Base-by-base conservation (phyloP, 1,140 invertebrate species). In the Fopius arisanus region DNA sequence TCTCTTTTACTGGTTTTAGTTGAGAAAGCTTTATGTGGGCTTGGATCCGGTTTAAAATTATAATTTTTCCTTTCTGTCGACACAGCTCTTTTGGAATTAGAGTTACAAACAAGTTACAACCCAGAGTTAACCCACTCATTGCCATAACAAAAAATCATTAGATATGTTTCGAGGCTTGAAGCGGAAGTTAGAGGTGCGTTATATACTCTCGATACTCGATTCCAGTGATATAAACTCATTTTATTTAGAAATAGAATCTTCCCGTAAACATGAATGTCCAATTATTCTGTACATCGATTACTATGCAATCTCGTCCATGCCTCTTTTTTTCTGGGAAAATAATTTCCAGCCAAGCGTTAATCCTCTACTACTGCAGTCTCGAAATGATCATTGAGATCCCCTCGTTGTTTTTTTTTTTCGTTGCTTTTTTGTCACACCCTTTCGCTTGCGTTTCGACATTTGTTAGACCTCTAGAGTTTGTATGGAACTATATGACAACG, bases 341-440 rank as follows among this genome's bases (percentile, higher is more conserved):
- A 48, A 68, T 48, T 68, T 21, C 40, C 67, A 68, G 41, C 41
- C 67, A 68, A 40, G 67, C 67, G 67, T 41, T 68, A 68, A 68
- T 68, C 67, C 67, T 28, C 41, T 9, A 29, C 40, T 14, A 28
- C 54, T 14, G 43, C 66, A 37, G 31, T 37, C 66, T 37, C 66
- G 21, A 68, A 68, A 68, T 68, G 67, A 68, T 48, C 41, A 68
- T 68, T 40, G 40, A 41, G 40, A 41, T 28, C 41, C 67, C 40
- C 40, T 48, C 40, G 5, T 68, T 28, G 54, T 28, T 62, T 26
- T 62, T 23, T 59, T 26, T 65, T 29, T 65, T 7, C 28, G 10
- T 65, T 65, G n/a, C 29, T 65, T 33, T 65, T 33, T 33, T 65
- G n/a, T 33, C 67, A 48, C 67, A 68, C 67, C 67, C 43, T 33